phyloP scores from a whole-genome alignment of 2,888 invertebrate genomes.

The Lithophane socia region DNA sequence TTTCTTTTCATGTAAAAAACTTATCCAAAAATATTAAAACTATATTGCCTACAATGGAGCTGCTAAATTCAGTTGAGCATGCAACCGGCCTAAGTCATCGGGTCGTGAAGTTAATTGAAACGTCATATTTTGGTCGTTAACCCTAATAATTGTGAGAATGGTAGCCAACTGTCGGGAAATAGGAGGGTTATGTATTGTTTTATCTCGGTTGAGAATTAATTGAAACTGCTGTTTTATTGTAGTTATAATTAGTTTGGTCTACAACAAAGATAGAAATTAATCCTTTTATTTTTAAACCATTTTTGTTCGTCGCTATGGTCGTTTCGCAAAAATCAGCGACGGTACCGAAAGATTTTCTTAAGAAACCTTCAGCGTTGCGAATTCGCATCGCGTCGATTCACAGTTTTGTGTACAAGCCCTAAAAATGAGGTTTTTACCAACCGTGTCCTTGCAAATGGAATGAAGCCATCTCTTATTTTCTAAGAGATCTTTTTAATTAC shows the following conservation, averaged over 20 bases:
- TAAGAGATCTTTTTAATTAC: constrained; percentile 12
- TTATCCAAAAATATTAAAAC: not conserved
- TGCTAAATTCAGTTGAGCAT: constrained; percentile 46
- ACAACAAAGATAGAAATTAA: no score
- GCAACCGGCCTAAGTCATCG: constrained; percentile 55
- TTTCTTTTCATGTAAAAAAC: not conserved
- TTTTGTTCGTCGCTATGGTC: no score
- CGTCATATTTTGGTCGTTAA: constrained; percentile 71
- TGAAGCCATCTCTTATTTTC: constrained; percentile 6
- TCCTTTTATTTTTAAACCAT: no score
- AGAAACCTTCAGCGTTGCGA: no score
- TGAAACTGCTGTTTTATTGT: constrained; percentile 45
- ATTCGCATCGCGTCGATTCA: no score
- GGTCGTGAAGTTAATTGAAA: constrained; percentile 67
- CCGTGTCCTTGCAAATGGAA: not conserved
- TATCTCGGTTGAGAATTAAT: constrained; percentile 41
- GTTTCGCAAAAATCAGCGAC: no score
- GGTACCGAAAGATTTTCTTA: no score
- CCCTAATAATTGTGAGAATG: constrained; percentile 70
- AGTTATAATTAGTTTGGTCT: constrained; percentile 13
- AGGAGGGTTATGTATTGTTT: constrained; percentile 53
- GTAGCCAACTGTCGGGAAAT: constrained; percentile 43
- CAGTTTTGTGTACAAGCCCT: no score
- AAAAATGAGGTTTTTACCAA: not conserved
- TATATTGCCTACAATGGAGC: not conserved